Percentiles rank a stretch among this genome's conserved stretches.
These are phyloP conservation scores for Cephus pulcher DNA, from an alignment of 2,888 invertebrate genomes.

Conservation along the genomic window DNA sequence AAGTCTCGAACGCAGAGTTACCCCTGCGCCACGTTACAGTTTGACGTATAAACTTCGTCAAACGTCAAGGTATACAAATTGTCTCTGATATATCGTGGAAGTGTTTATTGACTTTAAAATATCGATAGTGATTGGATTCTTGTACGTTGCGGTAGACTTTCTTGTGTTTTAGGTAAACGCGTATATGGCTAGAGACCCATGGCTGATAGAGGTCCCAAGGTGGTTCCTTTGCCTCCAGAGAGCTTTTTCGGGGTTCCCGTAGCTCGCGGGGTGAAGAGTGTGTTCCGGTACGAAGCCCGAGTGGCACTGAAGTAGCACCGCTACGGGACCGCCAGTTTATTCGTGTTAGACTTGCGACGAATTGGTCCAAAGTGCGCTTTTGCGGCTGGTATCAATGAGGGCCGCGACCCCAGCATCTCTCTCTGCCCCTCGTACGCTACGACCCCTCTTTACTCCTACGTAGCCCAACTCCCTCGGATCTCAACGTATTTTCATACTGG, in stretches of 20 bases:
- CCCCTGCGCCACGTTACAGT: not conserved
- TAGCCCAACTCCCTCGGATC: not conserved
- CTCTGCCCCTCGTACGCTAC: conserved; percentile 7
- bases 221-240: conserved; percentile 1
- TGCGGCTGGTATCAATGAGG: conserved; percentile 53
- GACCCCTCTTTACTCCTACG: conserved; percentile 15
- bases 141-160: not conserved
- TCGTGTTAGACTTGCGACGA: conserved; percentile 50
- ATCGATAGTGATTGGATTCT: not conserved
- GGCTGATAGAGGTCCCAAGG: not conserved
- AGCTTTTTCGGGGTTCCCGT: conserved; percentile 8
- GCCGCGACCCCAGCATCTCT: conserved; percentile 48
- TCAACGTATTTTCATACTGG: conserved; percentile 7
- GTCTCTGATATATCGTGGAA: not conserved
- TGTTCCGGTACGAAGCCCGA: conserved; percentile 56
- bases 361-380: conserved; percentile 62
- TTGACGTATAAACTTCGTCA: not conserved
- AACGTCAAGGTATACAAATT: not conserved
- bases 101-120: not conserved
- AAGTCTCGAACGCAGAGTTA: not conserved
- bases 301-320: conserved; percentile 58
- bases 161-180: not conserved
- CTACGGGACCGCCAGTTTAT: conserved; percentile 54
- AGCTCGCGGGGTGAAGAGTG: conserved; percentile 20
- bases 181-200: not conserved